phyloP scores from a whole-genome alignment of 1,140 invertebrate species.

The Laodelphax striatellus region DNA sequence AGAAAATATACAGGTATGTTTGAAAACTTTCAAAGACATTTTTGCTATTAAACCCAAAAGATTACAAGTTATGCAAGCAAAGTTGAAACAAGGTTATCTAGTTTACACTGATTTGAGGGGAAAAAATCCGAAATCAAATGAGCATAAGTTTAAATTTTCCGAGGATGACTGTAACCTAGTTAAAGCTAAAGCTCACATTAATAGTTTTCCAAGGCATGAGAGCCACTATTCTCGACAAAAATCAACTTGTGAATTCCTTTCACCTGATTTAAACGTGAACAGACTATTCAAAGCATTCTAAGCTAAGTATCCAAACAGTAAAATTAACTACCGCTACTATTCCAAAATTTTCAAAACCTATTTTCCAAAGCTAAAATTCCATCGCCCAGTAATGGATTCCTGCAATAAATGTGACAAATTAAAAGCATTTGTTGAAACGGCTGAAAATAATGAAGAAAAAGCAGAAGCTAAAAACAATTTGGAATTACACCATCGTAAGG shows the following conservation, averaged over 20 bases:
- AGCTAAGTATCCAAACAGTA: neutral
- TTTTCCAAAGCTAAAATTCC: constrained; percentile 6
- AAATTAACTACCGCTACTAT: neutral
- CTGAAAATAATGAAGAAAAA: neutral
- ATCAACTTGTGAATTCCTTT: neutral
- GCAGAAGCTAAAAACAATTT: neutral
- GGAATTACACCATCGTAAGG: neutral
- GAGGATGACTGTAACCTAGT: neutral
- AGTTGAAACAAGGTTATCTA: neutral
- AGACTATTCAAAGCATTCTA: neutral
- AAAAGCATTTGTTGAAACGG: neutral
- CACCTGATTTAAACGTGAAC: neutral
- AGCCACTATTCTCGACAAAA: neutral
- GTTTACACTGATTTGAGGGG: neutral
- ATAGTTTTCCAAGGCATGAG: neutral
- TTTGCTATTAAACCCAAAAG: neutral
- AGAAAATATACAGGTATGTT: neutral
- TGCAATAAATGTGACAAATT: constrained; percentile 4
- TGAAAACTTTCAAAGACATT: neutral
- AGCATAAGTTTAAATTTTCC: neutral
- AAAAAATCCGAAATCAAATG: neutral
- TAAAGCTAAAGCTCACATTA: neutral
- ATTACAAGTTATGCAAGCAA: neutral
- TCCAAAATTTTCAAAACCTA: neutral
- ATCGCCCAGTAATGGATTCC: neutral